Evolutionary conservation across 2,888 invertebrate genomes (phyloP), one percentile per base, ranked within the genome.

Genomic region (Resseliella maxima): DNA sequence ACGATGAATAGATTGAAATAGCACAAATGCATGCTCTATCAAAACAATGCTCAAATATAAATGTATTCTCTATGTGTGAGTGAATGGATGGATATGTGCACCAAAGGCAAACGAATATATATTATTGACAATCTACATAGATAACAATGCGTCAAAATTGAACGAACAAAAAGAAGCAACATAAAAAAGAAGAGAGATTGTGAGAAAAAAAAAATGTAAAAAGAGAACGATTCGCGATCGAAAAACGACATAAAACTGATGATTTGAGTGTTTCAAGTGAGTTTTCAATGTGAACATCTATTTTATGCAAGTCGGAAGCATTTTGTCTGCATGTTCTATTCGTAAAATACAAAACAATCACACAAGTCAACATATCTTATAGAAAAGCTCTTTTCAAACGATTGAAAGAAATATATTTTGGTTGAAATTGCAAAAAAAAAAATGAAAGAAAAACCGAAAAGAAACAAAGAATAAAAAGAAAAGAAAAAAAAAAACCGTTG

Each of bases 61-160:
- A 12, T 41, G 41, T 41, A 12, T 41, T 5, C 41, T 41, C 5
- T 5, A 41, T 8, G 41, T 41, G 12, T 50, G 12, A 41, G 41
- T 41, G 41, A 12, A 41, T 8, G 41, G 5, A 12, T 41, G 41
- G 5, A 18, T 59, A 24, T 3, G 2, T 59, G 27, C 24, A 24
- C 59, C 27, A 59, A 27, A 59, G 59, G 59, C 59, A 15, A 59
- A n/a, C 59, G 59, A 41, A 41, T 41, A 41, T 41, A 41, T 41
- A 59, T n/a, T 12, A 24, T 8, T 41, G 27, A 24, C 5, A 5
- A 3, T 50, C 18, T 59, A 27, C 18, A 5, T 0, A 59, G 24
- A 72, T 31, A 72, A 72, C 72, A 27, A 72, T 72, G 72, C 72
- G 72, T 72, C 72, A 72, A 72, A n/a, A n/a, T n/a, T n/a, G n/a